phyloP scores from a whole-genome alignment of 1,140 invertebrate genomes.

The Bilobella aurantiaca region DNA sequence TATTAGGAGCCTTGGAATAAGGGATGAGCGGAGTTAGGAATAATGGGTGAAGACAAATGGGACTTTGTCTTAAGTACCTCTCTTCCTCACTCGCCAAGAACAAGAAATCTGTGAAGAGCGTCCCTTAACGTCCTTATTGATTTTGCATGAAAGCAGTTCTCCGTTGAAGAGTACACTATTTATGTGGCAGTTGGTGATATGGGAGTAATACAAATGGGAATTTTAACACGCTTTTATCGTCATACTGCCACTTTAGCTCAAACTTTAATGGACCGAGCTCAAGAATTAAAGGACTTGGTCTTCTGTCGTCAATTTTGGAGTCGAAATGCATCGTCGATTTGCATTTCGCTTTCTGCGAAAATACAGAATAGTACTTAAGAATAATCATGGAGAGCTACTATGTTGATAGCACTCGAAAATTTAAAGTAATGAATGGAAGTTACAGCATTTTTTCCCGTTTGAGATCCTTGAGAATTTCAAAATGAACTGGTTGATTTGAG shows the following conservation, averaged over 20 bases:
- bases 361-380: no score
- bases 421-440: no score
- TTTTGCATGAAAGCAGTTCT: background rate
- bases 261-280: background rate
- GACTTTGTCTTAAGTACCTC: background rate
- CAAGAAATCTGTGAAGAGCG: background rate
- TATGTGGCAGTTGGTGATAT: slow-evolving; percentile 2
- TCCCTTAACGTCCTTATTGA: background rate
- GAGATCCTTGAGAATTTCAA: no score
- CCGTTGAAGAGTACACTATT: background rate
- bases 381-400: no score
- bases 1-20: background rate
- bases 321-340: no score
- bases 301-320: no score
- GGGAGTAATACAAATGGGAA: slow-evolving; percentile 7
- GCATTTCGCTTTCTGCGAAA: no score
- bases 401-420: no score
- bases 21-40: background rate
- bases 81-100: background rate
- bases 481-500: no score
- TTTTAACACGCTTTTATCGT: slow-evolving; percentile 7
- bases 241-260: background rate
- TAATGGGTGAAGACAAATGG: slow-evolving; percentile 2
- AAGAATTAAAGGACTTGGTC: slow-evolving; percentile 4
- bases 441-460: no score